Conservation (phyloP, 1,140 invertebrate genomes). For the Sitobion miscanthi region DNA sequence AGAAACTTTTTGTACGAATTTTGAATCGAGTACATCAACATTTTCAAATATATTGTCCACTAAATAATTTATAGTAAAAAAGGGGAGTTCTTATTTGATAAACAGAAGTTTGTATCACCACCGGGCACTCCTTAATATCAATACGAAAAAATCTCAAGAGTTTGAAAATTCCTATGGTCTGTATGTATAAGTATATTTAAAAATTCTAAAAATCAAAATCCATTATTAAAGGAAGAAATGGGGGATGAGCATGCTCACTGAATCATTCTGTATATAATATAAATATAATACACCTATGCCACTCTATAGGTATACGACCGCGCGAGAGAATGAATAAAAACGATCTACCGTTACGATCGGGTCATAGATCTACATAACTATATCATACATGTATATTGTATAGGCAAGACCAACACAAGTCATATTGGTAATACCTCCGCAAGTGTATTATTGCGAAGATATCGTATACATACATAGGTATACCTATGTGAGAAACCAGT, state of each 20-base stretch:
- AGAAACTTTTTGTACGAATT: too few species aligned
- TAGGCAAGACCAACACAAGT: background rate
- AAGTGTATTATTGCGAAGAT: background rate
- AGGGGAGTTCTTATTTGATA: background rate
- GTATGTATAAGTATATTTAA: background rate
- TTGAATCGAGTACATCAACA: too few species aligned
- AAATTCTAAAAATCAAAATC: background rate
- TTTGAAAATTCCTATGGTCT: background rate
- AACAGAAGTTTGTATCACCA: background rate
- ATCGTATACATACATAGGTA: background rate
- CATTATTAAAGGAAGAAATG: background rate
- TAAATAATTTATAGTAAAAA: background rate
- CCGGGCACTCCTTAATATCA: background rate
- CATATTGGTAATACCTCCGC: background rate
- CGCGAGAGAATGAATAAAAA: background rate
- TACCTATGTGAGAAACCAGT: background rate
- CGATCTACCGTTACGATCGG: background rate
- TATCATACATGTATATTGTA: background rate
- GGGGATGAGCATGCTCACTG: background rate
- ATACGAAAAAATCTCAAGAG: background rate
- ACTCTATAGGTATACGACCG: background rate
- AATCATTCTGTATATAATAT: background rate
- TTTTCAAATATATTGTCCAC: background rate
- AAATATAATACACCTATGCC: background rate
- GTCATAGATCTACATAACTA: conserved; percentile 6